Base-by-base conservation (phyloP, 1,140 invertebrate species). In the Ceratitis capitata region DNA sequence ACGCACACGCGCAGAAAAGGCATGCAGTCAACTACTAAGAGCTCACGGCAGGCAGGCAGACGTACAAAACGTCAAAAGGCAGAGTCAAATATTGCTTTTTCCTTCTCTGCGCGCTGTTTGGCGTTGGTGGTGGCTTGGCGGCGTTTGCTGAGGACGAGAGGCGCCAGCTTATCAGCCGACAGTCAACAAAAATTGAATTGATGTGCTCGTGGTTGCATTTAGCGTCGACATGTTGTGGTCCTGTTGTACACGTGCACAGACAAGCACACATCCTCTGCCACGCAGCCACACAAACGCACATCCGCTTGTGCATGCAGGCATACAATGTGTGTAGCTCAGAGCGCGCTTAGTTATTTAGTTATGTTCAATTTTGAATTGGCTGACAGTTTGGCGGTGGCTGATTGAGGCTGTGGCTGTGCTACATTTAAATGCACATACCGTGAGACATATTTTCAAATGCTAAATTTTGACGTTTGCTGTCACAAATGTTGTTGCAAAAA, bases 191-290 rank as follows among this genome's bases (percentile, higher is more conserved):
- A 78, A 78, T 78, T 78, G 39, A 78, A 78, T 78, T 78, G n/a
- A 78, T 78, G 69, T 45, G 69, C 45, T 78, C 39, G 69, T 78
- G 69, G 69, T 26, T 78, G n/a, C 39, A 78, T 78, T 78, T 39
- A 78, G 32, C n/a, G 69, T n/a, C n/a, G 12, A 78, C 45, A 42
- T 78, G 19, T 78, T 23, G 39, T 78, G 69, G 69, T 78, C n/a
- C 2, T 78, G 69, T 78, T 78, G 69, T 78, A 78, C 39, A 78
- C 1, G 3, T 3, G 32, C 4, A 32, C 29, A 35, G 1, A 29
- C 35, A 29, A 29, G 12, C 29, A 29, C 26, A 1, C n/a, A n/a
- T n/a, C n/a, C n/a, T n/a, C n/a, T n/a, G n/a, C n/a, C n/a, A n/a
- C n/a, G n/a, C n/a, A n/a, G n/a, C n/a, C n/a, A n/a, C 12, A 32